These are phyloP conservation scores for Chascanopsetta lugubris DNA, from an alignment of 2,113 vertebrate genomes.

Conservation along the genomic window DNA sequence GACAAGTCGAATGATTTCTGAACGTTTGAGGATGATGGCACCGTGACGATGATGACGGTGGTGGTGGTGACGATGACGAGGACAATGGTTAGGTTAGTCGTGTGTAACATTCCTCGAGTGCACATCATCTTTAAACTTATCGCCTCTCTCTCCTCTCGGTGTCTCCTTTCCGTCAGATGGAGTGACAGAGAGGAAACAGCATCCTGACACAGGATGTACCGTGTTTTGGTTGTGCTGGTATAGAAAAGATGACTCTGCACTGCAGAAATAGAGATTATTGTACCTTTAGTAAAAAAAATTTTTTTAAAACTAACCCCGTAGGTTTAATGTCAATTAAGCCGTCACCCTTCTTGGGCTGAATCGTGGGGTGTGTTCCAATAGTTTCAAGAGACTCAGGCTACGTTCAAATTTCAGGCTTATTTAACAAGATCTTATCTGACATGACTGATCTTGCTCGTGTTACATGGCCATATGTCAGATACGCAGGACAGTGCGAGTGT, in stretches of 20 bases:
- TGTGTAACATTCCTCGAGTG: constrained; percentile 17
- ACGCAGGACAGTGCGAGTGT: too few relatives aligned
- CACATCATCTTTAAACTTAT: constrained; percentile 1
- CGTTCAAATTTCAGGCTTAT: too few relatives aligned
- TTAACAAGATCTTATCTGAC: too few relatives aligned
- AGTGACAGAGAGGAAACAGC: constrained; percentile 22
- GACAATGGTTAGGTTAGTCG: constrained; percentile 23
- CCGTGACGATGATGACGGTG: too few relatives aligned
- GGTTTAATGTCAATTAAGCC: constrained; percentile 41
- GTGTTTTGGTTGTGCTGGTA: not conserved
- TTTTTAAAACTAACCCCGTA: too few relatives aligned
- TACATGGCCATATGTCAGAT: too few relatives aligned
- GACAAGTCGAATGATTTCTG: constrained; percentile 46
- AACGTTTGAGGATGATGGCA: constrained; percentile 50
- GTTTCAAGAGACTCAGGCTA: constrained; percentile 42
- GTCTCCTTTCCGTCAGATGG: constrained; percentile 44
- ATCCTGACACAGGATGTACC: not conserved
- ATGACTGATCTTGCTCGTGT: too few relatives aligned
- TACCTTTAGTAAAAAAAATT: not conserved
- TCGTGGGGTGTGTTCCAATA: constrained; percentile 63
- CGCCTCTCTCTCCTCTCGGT: constrained; percentile 16
- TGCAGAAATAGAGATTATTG: not conserved
- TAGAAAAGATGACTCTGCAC: constrained; percentile 5
- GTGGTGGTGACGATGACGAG: constrained; percentile 62
- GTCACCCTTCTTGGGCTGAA: constrained; percentile 59